Base-by-base conservation (phyloP, 2,888 invertebrate genomes). In the Keiferia lycopersicella region DNA sequence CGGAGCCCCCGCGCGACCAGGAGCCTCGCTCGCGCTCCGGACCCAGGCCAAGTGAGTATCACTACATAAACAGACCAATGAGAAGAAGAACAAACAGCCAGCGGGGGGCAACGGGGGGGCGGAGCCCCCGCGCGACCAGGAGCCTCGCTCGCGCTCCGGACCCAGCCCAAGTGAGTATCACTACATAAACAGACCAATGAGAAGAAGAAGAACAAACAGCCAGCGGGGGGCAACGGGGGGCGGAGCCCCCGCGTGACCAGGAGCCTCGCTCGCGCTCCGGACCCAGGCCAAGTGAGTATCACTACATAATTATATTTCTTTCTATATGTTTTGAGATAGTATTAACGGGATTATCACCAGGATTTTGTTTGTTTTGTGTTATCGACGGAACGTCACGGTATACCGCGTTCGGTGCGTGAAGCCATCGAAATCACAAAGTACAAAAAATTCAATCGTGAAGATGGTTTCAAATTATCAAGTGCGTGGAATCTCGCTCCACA, bases 161-260 rank as follows among this genome's bases (percentile, higher is more conserved):
- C 83, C 84, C 2, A 69, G 88, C 0, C 82, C 84, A 16, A 81
- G 89, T 60, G 8, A 45, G 60, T 45, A n/a, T n/a, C n/a, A n/a
- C n/a, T n/a, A n/a, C n/a, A n/a, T n/a, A n/a, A n/a, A n/a, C n/a
- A 96, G 80, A 96, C 95, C 66, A 94, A 93, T 64, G 96, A 96
- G 70, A 97, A 97, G 91, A 97, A 96, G 93, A 97, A 96, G 90
- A 95, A 95, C 81, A 94, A 95, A 65, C 93, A 94, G 39, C 93
- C 93, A 71, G 84, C 93, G 68, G 86, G 93, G 68, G 86, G 86
- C 72, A 88, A 88, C 77, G 88, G 88, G 0, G 90, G 62, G 71
- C 79, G 4, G 86, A 87, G 67, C 77, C 84, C n/a, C 76, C 79
- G 26, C 78, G 82, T 14, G 82, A 84, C 60, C 81, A 72, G 22